Base-by-base conservation (phyloP, 2,113 vertebrate genomes). In the Terrapene triunguis region DNA sequence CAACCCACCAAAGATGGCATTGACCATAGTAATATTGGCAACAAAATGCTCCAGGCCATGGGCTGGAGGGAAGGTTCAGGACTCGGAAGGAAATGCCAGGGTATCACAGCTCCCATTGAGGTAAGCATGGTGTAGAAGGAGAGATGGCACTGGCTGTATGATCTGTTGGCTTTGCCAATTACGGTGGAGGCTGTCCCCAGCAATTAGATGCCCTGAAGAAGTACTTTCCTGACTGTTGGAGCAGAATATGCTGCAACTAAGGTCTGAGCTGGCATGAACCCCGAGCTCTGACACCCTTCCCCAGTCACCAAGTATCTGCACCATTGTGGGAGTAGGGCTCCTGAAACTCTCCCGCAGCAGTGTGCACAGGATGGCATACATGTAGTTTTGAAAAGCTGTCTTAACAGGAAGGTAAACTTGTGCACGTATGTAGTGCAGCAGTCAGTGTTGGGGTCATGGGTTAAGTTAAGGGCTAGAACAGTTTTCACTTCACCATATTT, bases 31-130 rank as follows among this genome's bases (percentile, higher is more conserved):
- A 99, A 99, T 83, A 99, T 99, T 44, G 99, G 99, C 84, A 99
- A 99, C 98, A 99, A 99, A 97, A 99, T 99, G 99, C 98, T 99
- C 69, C 99, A 99, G 96, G 99, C 99, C 74, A 99, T 99, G 99
- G 99, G 99, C 81, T 99, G 99, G 99, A 99, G 99, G 96, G 99
- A 99, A 98, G 99, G 99, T 21, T 99, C 99, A 1, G 99, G 99
- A 50, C 98, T 99, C 44, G 99, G 99, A 38, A 98, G 99, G 72
- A 99, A 99, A 95, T 99, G 99, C 89, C 99, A 99, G 96, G 99
- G 99, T 94, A 99, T 99, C 96, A 99, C 99, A 3, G 98, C 99
- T 62, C 99, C 99, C 65, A 99, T 99, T 82, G 99, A 99, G 99
- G 99, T 99, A 96, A 98, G 98, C 29, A 35, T 48, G 21, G 35